Evolutionary conservation across 2,797 vertebrate species (phyloP), one percentile per base, ranked within the genome.

Genomic region (Eurystomus glaucurus): DNA sequence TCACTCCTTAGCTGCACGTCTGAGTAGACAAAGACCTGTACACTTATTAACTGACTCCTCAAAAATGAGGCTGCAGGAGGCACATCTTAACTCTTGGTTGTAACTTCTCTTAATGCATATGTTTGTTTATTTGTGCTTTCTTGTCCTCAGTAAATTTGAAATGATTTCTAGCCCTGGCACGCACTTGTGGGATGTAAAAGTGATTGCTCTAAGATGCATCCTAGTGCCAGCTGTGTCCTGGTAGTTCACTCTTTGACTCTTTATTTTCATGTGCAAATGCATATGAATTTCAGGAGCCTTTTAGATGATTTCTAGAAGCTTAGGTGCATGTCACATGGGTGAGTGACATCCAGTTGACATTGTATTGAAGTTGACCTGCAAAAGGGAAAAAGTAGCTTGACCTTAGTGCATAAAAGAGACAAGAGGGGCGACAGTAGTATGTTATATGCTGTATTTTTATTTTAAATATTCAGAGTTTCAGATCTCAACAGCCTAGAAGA

Each of bases 231-330:
- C 54, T 88, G 55, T 81, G 84, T 95, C 88, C 52, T 72, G 58
- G 94, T 96, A 91, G 65, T 95, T 96, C 57, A 37, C 79, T 85
- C 58, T 90, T 79, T 91, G 57, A 95, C 25, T 21, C 54, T 79
- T 93, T 91, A 54, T 43, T 43, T 43, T 43, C 11, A 37, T 43
- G 52, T 94, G 68, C 82, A 71, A 97, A 77, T 84, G 37, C 21
- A 54, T 41, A 46, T 90, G 87, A 97, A 94, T 96, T 95, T 97
- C 96, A 97, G 94, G 95, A 98, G 76, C 90, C 88, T 88, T 94
- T 95, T 80, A 96, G 95, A 76, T 93, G 52, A 91, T 77, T 97
- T 98, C 98, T 98, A 98, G 97, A 98, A 98, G 98, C 96, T 98
- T 98, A 97, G 90, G 84, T 98, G 97, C 97, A 97, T 98, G 95